Evolutionary conservation across 2,888 invertebrate species (phyloP).

Genomic region (Lasioglossum morio): DNA sequence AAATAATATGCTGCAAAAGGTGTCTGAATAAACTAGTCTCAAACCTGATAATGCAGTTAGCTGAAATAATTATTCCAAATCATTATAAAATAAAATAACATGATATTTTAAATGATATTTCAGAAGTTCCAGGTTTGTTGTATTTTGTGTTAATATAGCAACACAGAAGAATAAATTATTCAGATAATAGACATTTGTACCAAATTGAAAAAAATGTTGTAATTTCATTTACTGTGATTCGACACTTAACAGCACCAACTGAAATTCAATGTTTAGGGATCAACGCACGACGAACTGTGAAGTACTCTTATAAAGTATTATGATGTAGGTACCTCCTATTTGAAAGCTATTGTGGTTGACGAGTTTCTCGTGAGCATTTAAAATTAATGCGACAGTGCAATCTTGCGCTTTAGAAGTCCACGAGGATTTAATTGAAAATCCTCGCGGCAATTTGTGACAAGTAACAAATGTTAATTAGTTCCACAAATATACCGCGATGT

Average conservation of each 20-base stretch:
- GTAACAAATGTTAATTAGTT: not conserved
- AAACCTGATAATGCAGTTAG: no score
- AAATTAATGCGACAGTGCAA: not conserved
- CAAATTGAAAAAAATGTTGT: not conserved
- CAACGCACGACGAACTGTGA: not conserved
- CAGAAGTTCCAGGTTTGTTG: no score
- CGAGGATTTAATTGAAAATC: not conserved
- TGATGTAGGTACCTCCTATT: not conserved
- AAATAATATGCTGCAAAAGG: no score
- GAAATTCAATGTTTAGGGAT: not conserved
- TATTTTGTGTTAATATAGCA: not conserved
- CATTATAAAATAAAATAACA: no score
- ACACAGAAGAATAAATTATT: not conserved
- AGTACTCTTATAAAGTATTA: not conserved
- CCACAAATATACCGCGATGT: not conserved
- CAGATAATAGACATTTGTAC: not conserved
- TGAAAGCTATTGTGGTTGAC: not conserved
- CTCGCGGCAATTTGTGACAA: not conserved
- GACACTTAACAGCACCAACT: not conserved
- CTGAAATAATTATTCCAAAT: no score
- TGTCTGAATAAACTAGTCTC: no score
- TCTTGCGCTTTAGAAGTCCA: not conserved
- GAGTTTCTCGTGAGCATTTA: not conserved
- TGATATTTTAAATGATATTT: no score
- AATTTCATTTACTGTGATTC: not conserved